phyloP scores from a whole-genome alignment of 2,797 vertebrate genomes.

The Gambelia wislizenii region DNA sequence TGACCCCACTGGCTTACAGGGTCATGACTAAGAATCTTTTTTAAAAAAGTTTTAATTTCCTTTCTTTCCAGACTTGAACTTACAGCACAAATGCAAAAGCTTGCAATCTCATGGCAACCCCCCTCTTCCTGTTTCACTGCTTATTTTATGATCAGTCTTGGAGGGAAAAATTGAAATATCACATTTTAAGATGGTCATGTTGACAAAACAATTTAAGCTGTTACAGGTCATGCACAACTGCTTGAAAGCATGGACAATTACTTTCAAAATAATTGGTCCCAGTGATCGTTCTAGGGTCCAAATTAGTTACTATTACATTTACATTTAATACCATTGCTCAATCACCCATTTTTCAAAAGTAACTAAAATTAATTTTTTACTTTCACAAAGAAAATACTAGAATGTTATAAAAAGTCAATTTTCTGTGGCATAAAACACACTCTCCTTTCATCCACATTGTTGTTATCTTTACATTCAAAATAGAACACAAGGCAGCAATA shows the following conservation, averaged over 20 bases:
- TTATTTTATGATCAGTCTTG: conserved; percentile 7
- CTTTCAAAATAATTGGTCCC: background rate
- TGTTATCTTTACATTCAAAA: background rate
- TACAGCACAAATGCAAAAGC: conserved; percentile 9
- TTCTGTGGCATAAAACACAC: background rate
- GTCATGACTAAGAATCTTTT: conserved; percentile 22
- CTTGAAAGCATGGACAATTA: background rate
- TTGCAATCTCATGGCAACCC: background rate
- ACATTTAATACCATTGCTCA: background rate
- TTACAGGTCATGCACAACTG: background rate
- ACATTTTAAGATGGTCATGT: conserved; percentile 1
- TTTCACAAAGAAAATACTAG: too few species aligned
- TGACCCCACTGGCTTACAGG: conserved; percentile 26
- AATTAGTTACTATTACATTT: background rate
- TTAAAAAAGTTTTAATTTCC: conserved; percentile 30
- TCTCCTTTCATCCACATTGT: background rate
- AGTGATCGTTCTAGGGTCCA: background rate
- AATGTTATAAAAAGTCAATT: too few species aligned
- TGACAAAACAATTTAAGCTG: background rate
- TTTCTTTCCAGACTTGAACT: conserved; percentile 23
- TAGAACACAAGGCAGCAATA: background rate
- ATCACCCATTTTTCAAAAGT: background rate
- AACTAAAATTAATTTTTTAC: background rate
- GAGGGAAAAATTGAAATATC: background rate
- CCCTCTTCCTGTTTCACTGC: conserved; percentile 19